Evolutionary conservation across 1,140 invertebrate species (phyloP).

Genomic region (Mactra quadrangularis): DNA sequence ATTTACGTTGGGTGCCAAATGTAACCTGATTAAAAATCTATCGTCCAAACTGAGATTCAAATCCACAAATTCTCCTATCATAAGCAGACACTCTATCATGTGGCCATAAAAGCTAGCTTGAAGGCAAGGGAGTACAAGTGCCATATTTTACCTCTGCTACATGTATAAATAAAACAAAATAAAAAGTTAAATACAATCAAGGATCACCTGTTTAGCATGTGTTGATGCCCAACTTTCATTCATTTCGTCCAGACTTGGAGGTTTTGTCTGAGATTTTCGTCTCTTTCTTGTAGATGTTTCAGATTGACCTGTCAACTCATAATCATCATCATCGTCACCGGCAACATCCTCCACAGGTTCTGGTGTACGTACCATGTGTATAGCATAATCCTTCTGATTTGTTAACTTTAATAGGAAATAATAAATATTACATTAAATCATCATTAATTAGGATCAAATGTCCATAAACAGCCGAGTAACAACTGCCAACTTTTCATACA

Average conservation of each 20-base stretch:
- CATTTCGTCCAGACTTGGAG: slow-evolving; percentile 71
- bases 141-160: no score
- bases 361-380: slow-evolving; percentile 89
- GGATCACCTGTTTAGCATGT: slow-evolving; percentile 83
- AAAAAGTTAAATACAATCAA: not conserved
- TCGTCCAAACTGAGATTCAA: no score
- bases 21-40: no score
- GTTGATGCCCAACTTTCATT: slow-evolving; percentile 80
- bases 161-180: no score
- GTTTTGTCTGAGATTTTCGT: slow-evolving; percentile 59
- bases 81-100: no score
- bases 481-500: not conserved
- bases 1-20: no score
- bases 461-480: not conserved
- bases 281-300: slow-evolving; percentile 63
- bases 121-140: no score
- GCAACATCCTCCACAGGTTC: slow-evolving; percentile 85
- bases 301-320: slow-evolving; percentile 52
- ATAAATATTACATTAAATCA: no score
- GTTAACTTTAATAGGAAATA: slow-evolving; percentile 84
- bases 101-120: no score
- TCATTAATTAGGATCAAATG: not conserved
- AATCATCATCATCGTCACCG: slow-evolving; percentile 79
- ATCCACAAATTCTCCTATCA: no score
- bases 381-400: slow-evolving; percentile 88